Evolutionary conservation across 2,888 invertebrate genomes (phyloP), one percentile per base, ranked within the genome.

Genomic region (Caprella mutica): DNA sequence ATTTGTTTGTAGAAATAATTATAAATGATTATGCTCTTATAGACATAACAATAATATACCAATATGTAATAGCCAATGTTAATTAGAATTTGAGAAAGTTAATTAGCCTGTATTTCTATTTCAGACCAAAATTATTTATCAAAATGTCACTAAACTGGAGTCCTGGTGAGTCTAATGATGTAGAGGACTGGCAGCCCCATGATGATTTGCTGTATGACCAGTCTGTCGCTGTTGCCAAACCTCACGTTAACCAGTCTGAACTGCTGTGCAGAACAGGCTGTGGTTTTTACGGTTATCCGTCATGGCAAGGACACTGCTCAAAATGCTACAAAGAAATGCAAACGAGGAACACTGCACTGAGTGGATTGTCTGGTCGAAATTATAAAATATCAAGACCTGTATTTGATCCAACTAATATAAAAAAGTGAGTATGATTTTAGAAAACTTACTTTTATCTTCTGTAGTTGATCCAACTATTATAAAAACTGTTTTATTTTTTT

Each of bases 261-360:
- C 75, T 96, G 66, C 84, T 88, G 71, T 97, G 96, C 75, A 84
- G 85, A 72, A 88, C 85, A 76, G 90, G 92, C 35, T 98, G 97
- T 75, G 96, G 93, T 58, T 98, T 83, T 77, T 99, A 85, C 72
- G 98, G 98, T 24, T 97, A 96, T 74, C 87, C 91, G 8, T 89
- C 92, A 71, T 98, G 96, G 89, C 86, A 91, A 72, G 96, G 96
- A 2, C 92, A 91, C 72, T 98, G 98, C 73, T 97, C 97, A 44
- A 87, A 91, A 75, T 98, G 98, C 73, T 90, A 90, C 74, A 80
- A 91, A 52, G 86, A 90, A 68, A 80, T 58, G 23, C 52, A 52
- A 19, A 44, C 17, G 26, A 44, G 26, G 26, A 5, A 24, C 24
- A 14, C 44, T 14, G n/a, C n/a, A n/a, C n/a, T n/a, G n/a, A 24